phyloP scores from a whole-genome alignment of 2,888 invertebrate genomes.

The Clostera curtula region DNA sequence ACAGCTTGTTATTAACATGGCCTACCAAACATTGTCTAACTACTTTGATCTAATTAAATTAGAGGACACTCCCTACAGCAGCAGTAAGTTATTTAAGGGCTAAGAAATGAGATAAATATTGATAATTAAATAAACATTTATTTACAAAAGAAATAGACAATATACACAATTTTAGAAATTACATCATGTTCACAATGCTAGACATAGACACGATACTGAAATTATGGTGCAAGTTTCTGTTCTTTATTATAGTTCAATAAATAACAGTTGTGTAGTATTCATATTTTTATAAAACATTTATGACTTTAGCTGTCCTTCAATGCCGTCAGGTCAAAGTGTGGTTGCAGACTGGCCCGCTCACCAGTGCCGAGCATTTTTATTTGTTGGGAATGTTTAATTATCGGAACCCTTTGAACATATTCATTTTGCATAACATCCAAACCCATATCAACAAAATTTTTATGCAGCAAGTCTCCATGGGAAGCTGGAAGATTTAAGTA shows the following conservation, averaged over 20 bases:
- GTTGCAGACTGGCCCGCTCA: conserved; percentile 29
- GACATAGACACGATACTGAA: too few relatives aligned
- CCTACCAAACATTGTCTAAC: too few relatives aligned
- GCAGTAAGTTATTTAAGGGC: too few relatives aligned
- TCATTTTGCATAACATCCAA: conserved; percentile 26
- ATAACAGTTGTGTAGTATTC: not conserved
- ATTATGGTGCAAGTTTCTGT: too few relatives aligned
- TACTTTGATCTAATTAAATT: too few relatives aligned
- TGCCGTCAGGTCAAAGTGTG: conserved; percentile 53
- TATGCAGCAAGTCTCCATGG: conserved; percentile 32
- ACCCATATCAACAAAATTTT: conserved; percentile 25
- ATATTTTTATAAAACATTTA: not conserved
- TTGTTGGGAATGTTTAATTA: conserved; percentile 16
- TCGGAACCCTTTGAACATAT: conserved; percentile 22
- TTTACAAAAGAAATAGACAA: too few relatives aligned
- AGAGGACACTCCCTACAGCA: too few relatives aligned
- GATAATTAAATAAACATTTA: too few relatives aligned
- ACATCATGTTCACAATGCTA: not conserved
- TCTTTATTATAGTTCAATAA: not conserved
- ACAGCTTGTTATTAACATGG: too few relatives aligned
- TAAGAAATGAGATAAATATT: too few relatives aligned
- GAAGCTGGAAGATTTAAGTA: conserved; percentile 48
- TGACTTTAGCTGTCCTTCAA: conserved; percentile 35
- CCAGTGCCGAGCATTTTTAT: conserved; percentile 24
- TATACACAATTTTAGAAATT: too few relatives aligned